A percentile compares a stretch with the other conserved stretches of the same genome.
Evolutionary conservation across 2,113 vertebrate species (phyloP).

Genomic region (Ascaphus truei): DNA sequence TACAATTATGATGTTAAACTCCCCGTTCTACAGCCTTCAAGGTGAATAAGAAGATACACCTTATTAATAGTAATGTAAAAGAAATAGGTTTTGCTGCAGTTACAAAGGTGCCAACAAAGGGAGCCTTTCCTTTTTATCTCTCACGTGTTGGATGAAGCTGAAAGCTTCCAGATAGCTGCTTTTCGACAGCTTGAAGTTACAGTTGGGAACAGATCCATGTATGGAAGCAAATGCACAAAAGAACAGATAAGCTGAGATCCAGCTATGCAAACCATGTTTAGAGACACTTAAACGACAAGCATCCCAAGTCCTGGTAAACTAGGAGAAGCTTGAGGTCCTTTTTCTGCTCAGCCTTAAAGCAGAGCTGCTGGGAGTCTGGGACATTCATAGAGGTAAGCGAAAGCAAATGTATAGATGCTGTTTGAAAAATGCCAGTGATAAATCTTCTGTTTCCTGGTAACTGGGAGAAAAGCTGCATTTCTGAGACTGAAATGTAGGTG

Average conservation of each 20-base stretch:
- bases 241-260: constrained; percentile 84
- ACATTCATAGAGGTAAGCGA: constrained; percentile 65
- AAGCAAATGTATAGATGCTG: constrained; percentile 12
- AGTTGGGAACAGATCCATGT: constrained; percentile 88
- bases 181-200: constrained; percentile 73
- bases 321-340: constrained; percentile 63
- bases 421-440: constrained; percentile 1
- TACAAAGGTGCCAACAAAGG: constrained; percentile 9
- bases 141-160: constrained; percentile 68
- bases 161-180: constrained; percentile 79
- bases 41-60: constrained; percentile 16
- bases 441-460: not conserved
- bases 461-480: not conserved
- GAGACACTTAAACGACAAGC: constrained; percentile 79
- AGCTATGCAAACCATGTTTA: constrained; percentile 85
- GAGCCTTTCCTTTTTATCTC: constrained; percentile 61
- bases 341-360: constrained; percentile 50
- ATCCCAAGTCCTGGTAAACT: constrained; percentile 75
- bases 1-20: constrained; percentile 25
- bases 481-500: not conserved
- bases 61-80: not conserved
- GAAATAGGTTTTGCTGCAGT: not conserved
- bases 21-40: constrained; percentile 36
- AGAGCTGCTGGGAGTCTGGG: constrained; percentile 51
- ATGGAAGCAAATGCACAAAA: constrained; percentile 84